A percentile compares a stretch with the other conserved stretches of the same genome.
phyloP scores from a whole-genome alignment of 2,888 invertebrate species.

The Pyrrhia umbra region DNA sequence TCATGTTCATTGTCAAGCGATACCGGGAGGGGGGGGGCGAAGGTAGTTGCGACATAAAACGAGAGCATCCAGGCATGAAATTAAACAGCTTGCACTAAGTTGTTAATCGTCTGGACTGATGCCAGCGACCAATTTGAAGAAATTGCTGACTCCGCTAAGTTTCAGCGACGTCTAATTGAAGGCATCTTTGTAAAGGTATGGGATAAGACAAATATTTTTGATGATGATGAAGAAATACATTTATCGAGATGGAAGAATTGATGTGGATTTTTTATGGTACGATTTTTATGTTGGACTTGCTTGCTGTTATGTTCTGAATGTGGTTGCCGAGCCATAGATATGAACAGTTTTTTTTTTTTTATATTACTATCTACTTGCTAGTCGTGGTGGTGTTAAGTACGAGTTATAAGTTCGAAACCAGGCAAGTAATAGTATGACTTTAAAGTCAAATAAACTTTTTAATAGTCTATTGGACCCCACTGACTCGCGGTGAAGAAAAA shows the following conservation, averaged over 20 bases:
- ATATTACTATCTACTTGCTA: too few species aligned
- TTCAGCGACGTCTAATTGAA: conserved; percentile 61
- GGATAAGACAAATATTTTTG: conserved; percentile 28
- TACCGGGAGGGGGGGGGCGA: conserved; percentile 9
- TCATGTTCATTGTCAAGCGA: conserved; percentile 51
- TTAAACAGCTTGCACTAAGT: conserved; percentile 85
- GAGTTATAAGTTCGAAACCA: too few species aligned
- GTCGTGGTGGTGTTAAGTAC: too few species aligned
- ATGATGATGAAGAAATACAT: conserved; percentile 12
- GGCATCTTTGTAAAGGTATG: conserved; percentile 27
- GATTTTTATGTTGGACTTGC: too few species aligned
- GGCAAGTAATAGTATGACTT: too few species aligned
- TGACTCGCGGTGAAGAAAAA: too few species aligned
- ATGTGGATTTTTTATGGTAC: not conserved
- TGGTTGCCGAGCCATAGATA: too few species aligned
- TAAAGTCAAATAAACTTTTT: too few species aligned
- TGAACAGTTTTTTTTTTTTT: too few species aligned
- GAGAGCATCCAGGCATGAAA: conserved; percentile 81
- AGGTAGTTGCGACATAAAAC: conserved; percentile 61
- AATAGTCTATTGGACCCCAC: too few species aligned
- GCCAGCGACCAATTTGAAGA: conserved; percentile 84
- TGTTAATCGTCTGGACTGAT: conserved; percentile 83
- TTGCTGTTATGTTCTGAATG: too few species aligned
- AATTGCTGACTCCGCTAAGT: conserved; percentile 76
- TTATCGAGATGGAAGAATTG: not conserved